Conservation (phyloP, 2,888 invertebrate species). For the Muscina levida region DNA sequence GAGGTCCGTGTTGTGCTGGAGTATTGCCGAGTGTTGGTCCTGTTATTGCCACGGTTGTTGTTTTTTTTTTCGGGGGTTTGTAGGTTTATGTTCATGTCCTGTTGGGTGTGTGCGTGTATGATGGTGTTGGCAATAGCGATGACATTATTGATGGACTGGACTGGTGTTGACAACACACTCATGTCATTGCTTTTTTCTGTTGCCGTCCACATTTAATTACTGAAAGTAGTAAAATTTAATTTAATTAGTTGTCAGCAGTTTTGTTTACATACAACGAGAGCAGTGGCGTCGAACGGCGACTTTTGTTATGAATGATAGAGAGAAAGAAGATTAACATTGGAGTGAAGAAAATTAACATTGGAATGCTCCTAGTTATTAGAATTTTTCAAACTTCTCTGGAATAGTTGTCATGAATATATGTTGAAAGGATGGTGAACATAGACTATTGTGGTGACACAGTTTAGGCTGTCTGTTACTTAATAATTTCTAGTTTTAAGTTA, state of each 20-base stretch:
- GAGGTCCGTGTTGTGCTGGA: too few relatives aligned
- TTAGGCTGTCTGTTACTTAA: too few relatives aligned
- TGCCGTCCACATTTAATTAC: slow-evolving; percentile 45
- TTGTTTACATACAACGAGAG: neutral
- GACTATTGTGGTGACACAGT: too few relatives aligned
- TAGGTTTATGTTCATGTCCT: neutral
- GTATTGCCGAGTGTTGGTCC: neutral
- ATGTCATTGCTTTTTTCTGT: slow-evolving; percentile 2
- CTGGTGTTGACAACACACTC: slow-evolving; percentile 28
- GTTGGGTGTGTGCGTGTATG: slow-evolving; percentile 1
- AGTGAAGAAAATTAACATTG: too few relatives aligned
- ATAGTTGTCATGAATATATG: too few relatives aligned
- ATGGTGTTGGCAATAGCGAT: neutral
- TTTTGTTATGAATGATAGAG: too few relatives aligned
- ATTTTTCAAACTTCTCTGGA: too few relatives aligned
- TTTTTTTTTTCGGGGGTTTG: neutral
- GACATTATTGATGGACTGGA: neutral
- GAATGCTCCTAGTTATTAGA: too few relatives aligned
- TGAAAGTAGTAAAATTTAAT: slow-evolving; percentile 51
- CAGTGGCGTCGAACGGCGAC: slow-evolving; percentile 15
- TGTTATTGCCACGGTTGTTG: neutral
- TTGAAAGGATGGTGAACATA: too few relatives aligned
- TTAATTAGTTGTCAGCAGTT: slow-evolving; percentile 41
- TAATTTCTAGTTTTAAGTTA: too few relatives aligned
- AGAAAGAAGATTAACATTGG: too few relatives aligned